These are phyloP conservation scores for Solen grandis DNA, from an alignment of 1,140 invertebrate genomes.

Conservation along the genomic window DNA sequence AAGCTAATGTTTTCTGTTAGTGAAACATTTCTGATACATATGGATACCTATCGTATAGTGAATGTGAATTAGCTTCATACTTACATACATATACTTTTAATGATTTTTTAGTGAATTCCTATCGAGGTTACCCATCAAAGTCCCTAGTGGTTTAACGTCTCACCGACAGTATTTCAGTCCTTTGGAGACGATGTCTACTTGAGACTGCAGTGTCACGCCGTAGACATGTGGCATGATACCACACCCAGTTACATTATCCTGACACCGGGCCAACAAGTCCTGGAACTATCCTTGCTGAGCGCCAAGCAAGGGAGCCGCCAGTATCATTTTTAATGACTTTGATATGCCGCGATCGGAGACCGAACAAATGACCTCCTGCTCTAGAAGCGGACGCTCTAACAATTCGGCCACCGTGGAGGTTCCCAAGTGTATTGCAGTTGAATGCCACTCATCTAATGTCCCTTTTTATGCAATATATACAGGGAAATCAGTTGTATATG, in stretches of 20 bases:
- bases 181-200: neutral
- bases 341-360: neutral
- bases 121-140: too few species aligned
- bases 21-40: too few species aligned
- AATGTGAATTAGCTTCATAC: too few species aligned
- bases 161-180: neutral
- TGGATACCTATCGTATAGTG: too few species aligned
- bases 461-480: too few species aligned
- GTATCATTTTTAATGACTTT: neutral
- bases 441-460: too few species aligned
- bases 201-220: neutral
- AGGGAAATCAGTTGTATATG: too few species aligned
- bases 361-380: neutral
- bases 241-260: neutral
- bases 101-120: too few species aligned
- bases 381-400: neutral
- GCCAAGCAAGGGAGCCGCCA: neutral
- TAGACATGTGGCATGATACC: neutral
- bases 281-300: neutral
- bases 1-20: too few species aligned
- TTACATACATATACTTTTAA: too few species aligned
- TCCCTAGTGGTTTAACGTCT: neutral
- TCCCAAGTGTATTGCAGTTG: too few species aligned
- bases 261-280: neutral
- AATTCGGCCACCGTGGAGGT: neutral